phyloP scores from a whole-genome alignment of 2,113 vertebrate species.

The Campylorhamphus procurvoides region DNA sequence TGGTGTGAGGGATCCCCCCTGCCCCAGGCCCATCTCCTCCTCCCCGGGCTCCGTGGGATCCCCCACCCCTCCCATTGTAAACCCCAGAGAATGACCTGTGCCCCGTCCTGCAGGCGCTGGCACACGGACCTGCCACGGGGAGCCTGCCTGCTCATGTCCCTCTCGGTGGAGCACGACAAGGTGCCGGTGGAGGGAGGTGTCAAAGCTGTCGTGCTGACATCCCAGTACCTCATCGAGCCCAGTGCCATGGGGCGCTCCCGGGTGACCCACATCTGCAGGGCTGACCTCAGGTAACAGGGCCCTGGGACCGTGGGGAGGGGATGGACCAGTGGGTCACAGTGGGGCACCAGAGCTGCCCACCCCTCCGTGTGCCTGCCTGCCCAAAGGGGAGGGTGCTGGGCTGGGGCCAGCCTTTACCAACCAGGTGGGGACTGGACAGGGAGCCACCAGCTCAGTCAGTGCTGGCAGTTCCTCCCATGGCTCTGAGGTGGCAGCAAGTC shows the following conservation, averaged over 20 bases:
- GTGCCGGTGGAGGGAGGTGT: constrained; percentile 75
- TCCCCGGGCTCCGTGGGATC: fast-evolving
- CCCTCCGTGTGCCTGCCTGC: neutral
- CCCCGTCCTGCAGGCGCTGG: constrained; percentile 75
- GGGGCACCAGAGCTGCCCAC: neutral
- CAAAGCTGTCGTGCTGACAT: constrained; percentile 79
- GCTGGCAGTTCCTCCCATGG: neutral
- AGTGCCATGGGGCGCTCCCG: constrained; percentile 76
- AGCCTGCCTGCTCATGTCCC: constrained; percentile 78
- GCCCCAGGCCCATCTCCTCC: neutral
- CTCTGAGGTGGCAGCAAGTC: neutral
- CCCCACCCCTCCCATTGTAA: fast-evolving
- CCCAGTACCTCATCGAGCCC: constrained; percentile 85
- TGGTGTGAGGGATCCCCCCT: fast-evolving
- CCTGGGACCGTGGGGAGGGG: fast-evolving
- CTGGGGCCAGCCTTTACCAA: neutral
- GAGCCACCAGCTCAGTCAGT: neutral
- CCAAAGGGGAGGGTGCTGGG: fast-evolving
- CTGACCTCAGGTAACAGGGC: constrained; percentile 81
- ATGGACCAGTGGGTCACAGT: neutral
- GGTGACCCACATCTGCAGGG: constrained; percentile 85
- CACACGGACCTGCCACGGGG: constrained; percentile 76
- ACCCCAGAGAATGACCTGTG: fast-evolving
- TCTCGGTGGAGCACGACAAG: constrained; percentile 82
- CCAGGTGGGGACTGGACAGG: neutral